Base-by-base conservation (phyloP, 2,113 vertebrate genomes). In the Orthochromis indermauri region DNA sequence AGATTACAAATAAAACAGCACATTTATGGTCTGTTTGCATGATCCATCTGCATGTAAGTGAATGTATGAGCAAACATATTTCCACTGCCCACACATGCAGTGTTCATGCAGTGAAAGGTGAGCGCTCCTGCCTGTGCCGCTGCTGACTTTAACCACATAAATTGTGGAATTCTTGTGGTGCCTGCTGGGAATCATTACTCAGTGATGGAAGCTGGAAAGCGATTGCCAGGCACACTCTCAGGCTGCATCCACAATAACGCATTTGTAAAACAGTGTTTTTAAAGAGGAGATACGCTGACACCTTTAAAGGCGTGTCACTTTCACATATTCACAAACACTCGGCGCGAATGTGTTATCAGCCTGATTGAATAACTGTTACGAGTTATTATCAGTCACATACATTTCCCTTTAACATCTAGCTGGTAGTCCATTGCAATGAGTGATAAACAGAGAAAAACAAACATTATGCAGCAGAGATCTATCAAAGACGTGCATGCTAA, bases 151-250 rank as follows among this genome's bases (percentile, higher is more conserved):
- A 76, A 83, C 28, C 37, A 57, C 86, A 86, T 51, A 80, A 42
- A 35, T 21, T 81, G 24, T 8, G 55, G 16, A 86, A 13, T 78
- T 57, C 37, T 66, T 57, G 24, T 40, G 51, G 54, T 37, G 54
- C 21, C 59, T 83, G 79, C 85, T 86, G 91, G 88, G 40, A 93
- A 57, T 80, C 33, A 76, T 89, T 84, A 87, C 61, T 71, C n/a
- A n/a, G 4, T 5, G 31, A 59, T 85, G 17, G 59, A 81, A 83
- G 49, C 12, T 90, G 14, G 49, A 71, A 66, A 66, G 21, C 12
- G 4, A 17, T 42, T 28, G 33, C 57, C 28, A 81, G 17, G n/a
- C 66, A 73, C 51, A 35, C 19, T 26, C 47, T 71, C 35, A 12
- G 16, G 42, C 16, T 78, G 26, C 26, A 31, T 49, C 42, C 42